A percentile compares a stretch with the other conserved stretches of the same genome.
Evolutionary conservation across 2,113 vertebrate species (phyloP).

Genomic region (Hyaena hyaena): DNA sequence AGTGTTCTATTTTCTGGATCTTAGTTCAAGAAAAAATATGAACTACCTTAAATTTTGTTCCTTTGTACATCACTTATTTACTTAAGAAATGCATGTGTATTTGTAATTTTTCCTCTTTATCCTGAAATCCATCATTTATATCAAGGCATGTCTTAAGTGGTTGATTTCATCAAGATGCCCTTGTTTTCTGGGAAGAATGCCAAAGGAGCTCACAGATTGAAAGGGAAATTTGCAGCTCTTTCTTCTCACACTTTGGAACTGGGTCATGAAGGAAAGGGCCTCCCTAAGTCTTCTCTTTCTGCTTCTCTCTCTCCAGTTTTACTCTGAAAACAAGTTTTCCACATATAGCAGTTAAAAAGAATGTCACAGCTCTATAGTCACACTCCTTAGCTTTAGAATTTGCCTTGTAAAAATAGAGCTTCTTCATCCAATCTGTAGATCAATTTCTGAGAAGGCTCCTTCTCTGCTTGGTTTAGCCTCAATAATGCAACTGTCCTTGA

Average conservation of each 20-base stretch:
- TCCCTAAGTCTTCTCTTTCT: background rate
- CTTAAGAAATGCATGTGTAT: background rate
- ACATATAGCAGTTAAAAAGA: background rate
- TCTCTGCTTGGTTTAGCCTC: background rate
- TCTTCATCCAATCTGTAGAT: background rate
- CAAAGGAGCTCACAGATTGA: conserved; percentile 1
- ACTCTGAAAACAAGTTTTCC: background rate
- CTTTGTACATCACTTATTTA: background rate
- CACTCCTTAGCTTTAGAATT: background rate
- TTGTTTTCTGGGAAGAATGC: conserved; percentile 1
- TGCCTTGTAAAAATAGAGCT: background rate
- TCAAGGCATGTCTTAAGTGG: background rate
- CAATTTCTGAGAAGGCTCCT: background rate
- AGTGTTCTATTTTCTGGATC: background rate
- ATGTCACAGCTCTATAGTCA: background rate
- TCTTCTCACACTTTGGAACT: background rate
- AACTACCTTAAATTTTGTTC: background rate
- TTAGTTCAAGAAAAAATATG: background rate
- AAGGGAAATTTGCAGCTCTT: background rate
- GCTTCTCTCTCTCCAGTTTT: background rate
- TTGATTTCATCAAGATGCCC: background rate
- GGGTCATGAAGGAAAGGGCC: background rate
- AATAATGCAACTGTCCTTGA: background rate
- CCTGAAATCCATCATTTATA: background rate
- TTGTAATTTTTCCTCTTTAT: background rate